Conservation (phyloP, 2,797 vertebrate species). For the Sebastes cheni region DNA sequence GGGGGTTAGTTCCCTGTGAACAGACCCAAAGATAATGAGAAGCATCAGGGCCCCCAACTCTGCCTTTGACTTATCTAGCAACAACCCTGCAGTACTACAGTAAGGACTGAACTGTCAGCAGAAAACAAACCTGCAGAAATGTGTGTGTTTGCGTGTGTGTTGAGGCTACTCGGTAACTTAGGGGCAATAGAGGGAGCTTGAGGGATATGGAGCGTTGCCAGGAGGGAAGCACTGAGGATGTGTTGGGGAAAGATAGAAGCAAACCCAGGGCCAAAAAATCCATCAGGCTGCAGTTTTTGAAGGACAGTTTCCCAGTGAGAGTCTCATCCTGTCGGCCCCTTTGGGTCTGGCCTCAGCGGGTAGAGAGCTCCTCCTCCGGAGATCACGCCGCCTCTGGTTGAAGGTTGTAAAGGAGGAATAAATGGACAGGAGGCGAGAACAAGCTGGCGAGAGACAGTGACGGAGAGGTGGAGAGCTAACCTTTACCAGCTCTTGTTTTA, state of each 20-base stretch:
- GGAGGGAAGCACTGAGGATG: constrained; percentile 23
- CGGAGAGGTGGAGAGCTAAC: constrained; percentile 62
- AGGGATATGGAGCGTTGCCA: constrained; percentile 25
- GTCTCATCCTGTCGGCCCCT: constrained; percentile 65
- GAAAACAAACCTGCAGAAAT: constrained; percentile 51
- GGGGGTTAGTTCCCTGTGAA: neutral
- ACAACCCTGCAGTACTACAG: constrained; percentile 15
- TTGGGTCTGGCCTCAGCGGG: constrained; percentile 45
- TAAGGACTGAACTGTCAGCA: constrained; percentile 57
- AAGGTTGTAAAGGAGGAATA: constrained; percentile 53
- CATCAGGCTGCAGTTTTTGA: constrained; percentile 69
- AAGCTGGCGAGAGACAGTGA: constrained; percentile 55
- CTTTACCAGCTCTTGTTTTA: constrained; percentile 65
- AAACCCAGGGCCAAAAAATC: constrained; percentile 32
- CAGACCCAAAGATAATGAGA: constrained; percentile 52
- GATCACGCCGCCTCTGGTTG: constrained; percentile 47
- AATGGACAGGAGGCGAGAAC: constrained; percentile 43
- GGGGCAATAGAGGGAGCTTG: constrained; percentile 28
- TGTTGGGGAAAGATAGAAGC: constrained; percentile 36
- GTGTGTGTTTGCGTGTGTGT: constrained; percentile 1
- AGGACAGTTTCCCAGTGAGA: constrained; percentile 74
- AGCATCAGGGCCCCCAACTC: constrained; percentile 15
- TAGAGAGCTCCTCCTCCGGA: constrained; percentile 40
- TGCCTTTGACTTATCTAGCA: constrained; percentile 54
- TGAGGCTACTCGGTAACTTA: constrained; percentile 24